phyloP scores from a whole-genome alignment of 2,797 vertebrate species.

The Urosaurus nigricauda region DNA sequence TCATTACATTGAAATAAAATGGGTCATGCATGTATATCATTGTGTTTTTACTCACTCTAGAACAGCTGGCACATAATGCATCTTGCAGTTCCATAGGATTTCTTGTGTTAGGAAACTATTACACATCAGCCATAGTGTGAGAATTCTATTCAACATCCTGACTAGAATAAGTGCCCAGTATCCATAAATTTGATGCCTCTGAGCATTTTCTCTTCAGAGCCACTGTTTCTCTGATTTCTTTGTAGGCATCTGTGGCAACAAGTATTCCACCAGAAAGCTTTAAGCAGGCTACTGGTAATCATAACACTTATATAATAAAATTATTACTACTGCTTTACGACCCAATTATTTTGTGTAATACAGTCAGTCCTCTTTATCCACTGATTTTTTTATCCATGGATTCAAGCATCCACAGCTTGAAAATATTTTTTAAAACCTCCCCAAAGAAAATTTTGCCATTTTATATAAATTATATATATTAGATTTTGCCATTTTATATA shows the following conservation, averaged over 20 bases:
- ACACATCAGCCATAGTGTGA: background rate
- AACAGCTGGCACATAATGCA: background rate
- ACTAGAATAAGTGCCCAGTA: background rate
- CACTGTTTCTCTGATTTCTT: constrained; percentile 39
- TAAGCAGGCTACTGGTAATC: background rate
- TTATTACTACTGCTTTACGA: background rate
- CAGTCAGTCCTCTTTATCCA: too few relatives aligned
- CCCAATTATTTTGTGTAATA: background rate
- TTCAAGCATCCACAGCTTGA: too few relatives aligned
- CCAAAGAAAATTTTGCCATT: too few relatives aligned
- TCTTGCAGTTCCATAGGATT: background rate
- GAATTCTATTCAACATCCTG: fast-evolving
- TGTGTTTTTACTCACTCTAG: background rate
- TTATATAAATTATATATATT: too few relatives aligned
- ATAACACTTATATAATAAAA: constrained; percentile 23
- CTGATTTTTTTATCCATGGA: too few relatives aligned
- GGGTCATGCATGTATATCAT: background rate
- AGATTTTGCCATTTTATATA: too few relatives aligned
- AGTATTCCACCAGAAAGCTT: background rate
- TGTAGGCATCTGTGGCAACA: constrained; percentile 62
- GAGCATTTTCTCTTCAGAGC: constrained; percentile 52
- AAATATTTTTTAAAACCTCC: too few relatives aligned
- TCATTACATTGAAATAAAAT: background rate
- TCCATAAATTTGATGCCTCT: constrained; percentile 21
- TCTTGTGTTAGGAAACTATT: background rate